Base-by-base conservation (phyloP, 92 coral and sea anemone genomes). In the Metridium senile region DNA sequence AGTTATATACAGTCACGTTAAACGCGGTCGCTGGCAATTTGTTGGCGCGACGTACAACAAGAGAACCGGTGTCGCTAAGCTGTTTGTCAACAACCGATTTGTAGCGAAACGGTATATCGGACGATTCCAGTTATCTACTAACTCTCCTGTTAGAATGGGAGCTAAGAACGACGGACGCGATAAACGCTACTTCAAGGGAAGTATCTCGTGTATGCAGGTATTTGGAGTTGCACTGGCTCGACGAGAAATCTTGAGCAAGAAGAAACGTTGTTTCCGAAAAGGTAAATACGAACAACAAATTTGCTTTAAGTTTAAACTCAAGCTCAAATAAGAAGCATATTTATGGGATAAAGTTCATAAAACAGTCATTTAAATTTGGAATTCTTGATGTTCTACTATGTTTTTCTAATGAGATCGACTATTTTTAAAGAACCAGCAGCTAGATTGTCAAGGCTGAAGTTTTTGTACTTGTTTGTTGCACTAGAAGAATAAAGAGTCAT, bases 61-160 rank as follows among this genome's bases (percentile, higher is more conserved):
- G 33, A 28, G 47, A 0, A 82, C 89, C 6, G 89, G 93, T 16
- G 25, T 61, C 11, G 93, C 89, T 2, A 87, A 79, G 72, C 80
- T 91, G 29, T 91, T 77, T 71, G 72, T 91, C 57, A 81, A 83
- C 66, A 76, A 85, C 33, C 87, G 68, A 68, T 62, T 85, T 18
- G 71, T 88, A 25, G 91, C 87, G 31, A 78, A 68, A 27, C 77
- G 75, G 51, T 78, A 66, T 25, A 77, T 91, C 18, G 91, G 93
- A 20, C 70, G 85, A 32, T 63, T 89, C 39, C 69, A 70, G 52
- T 69, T 91, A 17, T 91, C 86, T 25, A 85, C 97, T 27, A 76
- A 87, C 65, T 78, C 76, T 23, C 93, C 97, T 10, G 93, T 87
- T 17, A 74, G 88, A 61, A 84, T 91, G 73, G 97, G 97, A 30